These are phyloP conservation scores for Coregonus suidteri DNA, from an alignment of 2,797 vertebrate genomes.

Conservation along the genomic window DNA sequence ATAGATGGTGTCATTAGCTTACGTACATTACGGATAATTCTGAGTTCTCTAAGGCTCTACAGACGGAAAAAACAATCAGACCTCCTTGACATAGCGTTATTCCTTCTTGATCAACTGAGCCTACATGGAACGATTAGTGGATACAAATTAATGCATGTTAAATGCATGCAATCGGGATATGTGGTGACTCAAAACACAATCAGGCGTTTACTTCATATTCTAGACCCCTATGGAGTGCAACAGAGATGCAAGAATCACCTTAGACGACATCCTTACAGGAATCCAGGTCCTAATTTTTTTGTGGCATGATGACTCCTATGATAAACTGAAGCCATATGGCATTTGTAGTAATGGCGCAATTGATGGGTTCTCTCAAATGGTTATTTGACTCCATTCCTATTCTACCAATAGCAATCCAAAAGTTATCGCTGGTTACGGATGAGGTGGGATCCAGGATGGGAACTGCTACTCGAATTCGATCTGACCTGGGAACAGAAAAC, in stretches of 20 bases:
- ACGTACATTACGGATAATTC: constrained; percentile 7
- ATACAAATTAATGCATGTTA: constrained; percentile 31
- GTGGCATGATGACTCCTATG: constrained; percentile 27
- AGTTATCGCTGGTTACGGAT: constrained; percentile 27
- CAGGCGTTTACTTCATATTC: neutral
- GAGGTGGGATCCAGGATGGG: constrained; percentile 10
- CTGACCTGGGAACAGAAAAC: constrained; percentile 40
- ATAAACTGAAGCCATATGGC: constrained; percentile 26
- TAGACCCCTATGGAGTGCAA: constrained; percentile 19
- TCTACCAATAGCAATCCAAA: constrained; percentile 38
- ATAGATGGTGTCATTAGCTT: constrained; percentile 16
- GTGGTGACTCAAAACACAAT: constrained; percentile 29
- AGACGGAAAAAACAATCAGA: constrained; percentile 19
- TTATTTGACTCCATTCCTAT: constrained; percentile 39
- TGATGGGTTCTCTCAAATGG: constrained; percentile 29
- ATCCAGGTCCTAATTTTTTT: constrained; percentile 27
- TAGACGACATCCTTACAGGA: constrained; percentile 6
- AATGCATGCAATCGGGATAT: constrained; percentile 23
- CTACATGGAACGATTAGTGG: constrained; percentile 11
- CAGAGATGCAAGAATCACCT: constrained; percentile 1
- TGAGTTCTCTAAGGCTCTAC: constrained; percentile 19
- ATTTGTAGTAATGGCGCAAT: constrained; percentile 30
- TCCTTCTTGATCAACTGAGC: constrained; percentile 11
- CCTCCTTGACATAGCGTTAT: constrained; percentile 22
- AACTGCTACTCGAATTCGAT: constrained; percentile 6